Percentiles rank a stretch among this genome's conserved stretches.
These are phyloP conservation scores for Chlorospingus semifuscus DNA, from an alignment of 2,797 vertebrate species.

Conservation along the genomic window DNA sequence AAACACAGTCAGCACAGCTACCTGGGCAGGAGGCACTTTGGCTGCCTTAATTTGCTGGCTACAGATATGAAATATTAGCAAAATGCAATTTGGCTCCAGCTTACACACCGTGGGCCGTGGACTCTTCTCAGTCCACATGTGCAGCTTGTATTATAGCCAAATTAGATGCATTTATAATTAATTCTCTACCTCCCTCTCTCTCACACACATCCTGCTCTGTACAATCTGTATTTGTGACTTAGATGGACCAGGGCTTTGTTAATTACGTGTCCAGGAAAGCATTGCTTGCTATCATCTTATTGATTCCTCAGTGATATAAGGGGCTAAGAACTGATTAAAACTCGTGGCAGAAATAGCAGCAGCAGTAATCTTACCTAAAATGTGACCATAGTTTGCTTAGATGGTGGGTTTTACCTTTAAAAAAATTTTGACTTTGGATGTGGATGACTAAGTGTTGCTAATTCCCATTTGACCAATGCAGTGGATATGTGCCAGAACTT, in stretches of 20 bases:
- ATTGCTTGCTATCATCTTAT: not conserved
- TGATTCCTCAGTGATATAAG: not conserved
- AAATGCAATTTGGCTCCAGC: not conserved
- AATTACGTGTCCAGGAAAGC: not conserved
- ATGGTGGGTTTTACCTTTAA: not conserved
- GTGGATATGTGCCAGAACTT: not conserved
- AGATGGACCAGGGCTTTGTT: not conserved
- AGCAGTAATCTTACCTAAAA: not conserved
- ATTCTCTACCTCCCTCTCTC: not conserved
- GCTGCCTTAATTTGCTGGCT: constrained; percentile 53
- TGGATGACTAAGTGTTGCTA: not conserved
- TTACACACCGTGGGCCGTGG: not conserved
- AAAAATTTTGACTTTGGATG: not conserved
- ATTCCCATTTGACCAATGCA: not conserved
- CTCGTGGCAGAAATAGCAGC: not conserved
- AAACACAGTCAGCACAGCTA: constrained; percentile 28
- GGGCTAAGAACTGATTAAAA: not conserved
- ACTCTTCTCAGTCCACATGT: constrained; percentile 12
- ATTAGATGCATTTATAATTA: constrained; percentile 23
- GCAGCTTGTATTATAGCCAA: constrained; percentile 3
- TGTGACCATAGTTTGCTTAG: not conserved
- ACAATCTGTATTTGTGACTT: not conserved
- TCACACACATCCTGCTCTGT: not conserved
- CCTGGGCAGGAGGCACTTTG: constrained; percentile 15
- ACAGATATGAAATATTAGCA: constrained; percentile 14